A percentile compares a stretch with the other conserved stretches of the same genome.
These are phyloP conservation scores for Suricata suricatta DNA, from an alignment of 2,113 vertebrate species.

Conservation along the genomic window DNA sequence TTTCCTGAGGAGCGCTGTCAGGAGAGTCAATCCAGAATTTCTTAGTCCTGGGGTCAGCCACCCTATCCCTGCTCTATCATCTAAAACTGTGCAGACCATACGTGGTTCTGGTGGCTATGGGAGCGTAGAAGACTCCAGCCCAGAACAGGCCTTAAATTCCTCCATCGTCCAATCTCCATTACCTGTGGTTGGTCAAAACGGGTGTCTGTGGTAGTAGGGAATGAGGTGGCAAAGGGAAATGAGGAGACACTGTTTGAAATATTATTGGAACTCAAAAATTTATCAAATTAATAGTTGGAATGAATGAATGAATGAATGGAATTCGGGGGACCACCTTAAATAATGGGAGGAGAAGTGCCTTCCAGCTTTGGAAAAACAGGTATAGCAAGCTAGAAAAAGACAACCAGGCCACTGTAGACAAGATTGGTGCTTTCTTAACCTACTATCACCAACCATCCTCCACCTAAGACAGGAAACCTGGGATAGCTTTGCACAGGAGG, in stretches of 20 bases:
- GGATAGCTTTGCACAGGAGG: neutral
- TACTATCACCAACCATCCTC: constrained; percentile 15
- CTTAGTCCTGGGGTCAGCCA: neutral
- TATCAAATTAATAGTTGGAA: neutral
- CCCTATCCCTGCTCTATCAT: neutral
- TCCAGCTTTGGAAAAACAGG: neutral
- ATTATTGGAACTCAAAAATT: constrained; percentile 1
- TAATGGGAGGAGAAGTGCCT: neutral
- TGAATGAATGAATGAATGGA: constrained; percentile 13
- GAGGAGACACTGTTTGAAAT: neutral
- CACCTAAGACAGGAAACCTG: constrained; percentile 17
- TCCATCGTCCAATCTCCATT: neutral
- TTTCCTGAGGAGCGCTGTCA: constrained; percentile 44
- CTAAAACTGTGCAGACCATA: neutral
- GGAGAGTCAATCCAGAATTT: neutral
- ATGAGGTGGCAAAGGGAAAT: neutral
- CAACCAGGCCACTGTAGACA: constrained; percentile 26
- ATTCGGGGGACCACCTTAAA: constrained; percentile 44
- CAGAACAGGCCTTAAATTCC: neutral
- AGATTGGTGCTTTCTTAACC: constrained; percentile 33
- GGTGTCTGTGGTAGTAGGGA: neutral
- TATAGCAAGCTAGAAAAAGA: constrained; percentile 28
- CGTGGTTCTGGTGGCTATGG: neutral
- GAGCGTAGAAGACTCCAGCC: neutral
- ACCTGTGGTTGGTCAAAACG: neutral